Base-by-base conservation (phyloP, 1,140 invertebrate species). In the Caenorhabditis remanei region DNA sequence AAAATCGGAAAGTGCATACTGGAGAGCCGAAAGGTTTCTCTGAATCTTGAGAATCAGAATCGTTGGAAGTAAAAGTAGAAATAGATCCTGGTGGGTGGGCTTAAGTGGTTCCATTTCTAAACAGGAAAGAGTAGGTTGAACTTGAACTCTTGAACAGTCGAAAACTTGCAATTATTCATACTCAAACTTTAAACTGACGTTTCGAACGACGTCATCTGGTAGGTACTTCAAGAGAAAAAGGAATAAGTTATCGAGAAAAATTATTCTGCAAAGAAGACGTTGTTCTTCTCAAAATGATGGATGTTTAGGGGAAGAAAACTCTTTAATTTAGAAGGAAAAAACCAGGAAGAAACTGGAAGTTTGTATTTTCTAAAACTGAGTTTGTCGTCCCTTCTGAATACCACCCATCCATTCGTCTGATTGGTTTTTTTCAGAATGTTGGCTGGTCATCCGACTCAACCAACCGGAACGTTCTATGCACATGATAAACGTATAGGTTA, bases 21-120 rank as follows among this genome's bases (percentile, higher is more conserved):
- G n/a, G 55, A 58, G 6, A 14, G 11, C 6, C 14, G 6, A n/a
- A 19, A 58, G 11, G 1, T 16, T 2, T 19, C 50, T 53, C 9
- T 58, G 55, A 58, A 58, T 16, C 32, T 32, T 2, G 32, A 32
- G 32, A 32, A 32, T 32, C 32, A 32, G 32, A 32, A 32, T 32
- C 0, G 32, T 32, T 32, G 32, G 32, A 32, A 11, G 8, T 24
- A 40, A 63, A 32, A 11, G 19, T 63, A 3, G 24, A 63, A 63
- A 63, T 63, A 32, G 61, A 63, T 32, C 9, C 24, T 32, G 24
- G 71, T 50, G 43, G 71, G 46, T 50, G 46, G 24, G 16, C 13
- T 50, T 13, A 79, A 79, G 71, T 79, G 71, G 71, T 79, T 79
- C 65, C 65, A 21, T 43, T 71, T 71, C 11, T 48, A 75, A 16